These are phyloP conservation scores for Philopotamus ludificatus DNA, from an alignment of 1,140 invertebrate genomes.

Conservation along the genomic window DNA sequence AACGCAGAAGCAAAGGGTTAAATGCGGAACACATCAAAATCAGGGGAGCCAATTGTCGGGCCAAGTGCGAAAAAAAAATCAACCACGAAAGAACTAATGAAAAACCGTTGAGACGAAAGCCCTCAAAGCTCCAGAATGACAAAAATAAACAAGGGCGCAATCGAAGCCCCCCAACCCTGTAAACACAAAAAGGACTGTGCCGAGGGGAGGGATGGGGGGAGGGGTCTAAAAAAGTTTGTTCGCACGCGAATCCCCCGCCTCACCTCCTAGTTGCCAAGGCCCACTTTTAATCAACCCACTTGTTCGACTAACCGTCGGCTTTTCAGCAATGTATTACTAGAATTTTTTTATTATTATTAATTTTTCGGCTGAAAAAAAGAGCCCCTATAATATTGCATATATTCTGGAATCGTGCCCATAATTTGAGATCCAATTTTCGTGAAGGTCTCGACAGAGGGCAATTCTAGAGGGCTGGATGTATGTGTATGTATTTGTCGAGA, in stretches of 20 bases:
- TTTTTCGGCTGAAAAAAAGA: too few species aligned
- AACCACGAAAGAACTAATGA: slow-evolving; percentile 5
- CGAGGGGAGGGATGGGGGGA: background rate
- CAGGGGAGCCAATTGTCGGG: background rate
- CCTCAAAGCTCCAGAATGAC: slow-evolving; percentile 6
- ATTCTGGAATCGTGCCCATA: too few species aligned
- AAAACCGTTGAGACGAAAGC: slow-evolving; percentile 8
- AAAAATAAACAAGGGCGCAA: slow-evolving; percentile 10
- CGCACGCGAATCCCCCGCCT: background rate
- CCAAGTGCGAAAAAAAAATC: background rate
- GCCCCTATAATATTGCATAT: too few species aligned
- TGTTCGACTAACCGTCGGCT: background rate
- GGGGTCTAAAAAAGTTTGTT: slow-evolving; percentile 2
- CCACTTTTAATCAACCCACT: slow-evolving; percentile 5
- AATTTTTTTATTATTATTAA: background rate
- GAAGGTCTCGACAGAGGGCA: too few species aligned
- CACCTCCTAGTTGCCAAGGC: background rate
- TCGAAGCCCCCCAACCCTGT: background rate
- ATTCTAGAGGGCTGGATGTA: too few species aligned
- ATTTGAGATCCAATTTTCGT: too few species aligned
- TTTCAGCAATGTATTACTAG: background rate
- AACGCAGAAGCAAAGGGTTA: background rate
- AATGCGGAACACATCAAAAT: background rate
- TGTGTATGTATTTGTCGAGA: too few species aligned
- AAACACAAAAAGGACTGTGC: background rate